Evolutionary conservation across 2,113 vertebrate species (phyloP).

Genomic region (cat (Felis catus)): F.catus_Fca126_mat1.0 CM031414.1:81809001-81809500

Average conservation of each 20-base stretch:
- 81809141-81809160: conserved; percentile 19
- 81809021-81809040: conserved; percentile 21
- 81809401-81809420: background rate
- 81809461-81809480: background rate
- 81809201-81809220: conserved; percentile 18
- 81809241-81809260: background rate
- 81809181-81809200: conserved; percentile 31
- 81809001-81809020: background rate
- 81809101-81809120: background rate
- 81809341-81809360: background rate
- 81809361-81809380: background rate
- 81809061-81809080: conserved; percentile 4
- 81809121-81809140: conserved; percentile 35
- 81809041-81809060: background rate
- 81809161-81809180: conserved; percentile 32
- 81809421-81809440: background rate
- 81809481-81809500: background rate
- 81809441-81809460: background rate
- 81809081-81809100: background rate
- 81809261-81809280: conserved; percentile 40
- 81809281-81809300: background rate
- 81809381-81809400: background rate
- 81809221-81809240: conserved; percentile 17
- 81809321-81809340: background rate
- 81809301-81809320: background rate